Evolutionary conservation across 2,888 invertebrate species (phyloP).

Genomic region (Cancer borealis): DNA sequence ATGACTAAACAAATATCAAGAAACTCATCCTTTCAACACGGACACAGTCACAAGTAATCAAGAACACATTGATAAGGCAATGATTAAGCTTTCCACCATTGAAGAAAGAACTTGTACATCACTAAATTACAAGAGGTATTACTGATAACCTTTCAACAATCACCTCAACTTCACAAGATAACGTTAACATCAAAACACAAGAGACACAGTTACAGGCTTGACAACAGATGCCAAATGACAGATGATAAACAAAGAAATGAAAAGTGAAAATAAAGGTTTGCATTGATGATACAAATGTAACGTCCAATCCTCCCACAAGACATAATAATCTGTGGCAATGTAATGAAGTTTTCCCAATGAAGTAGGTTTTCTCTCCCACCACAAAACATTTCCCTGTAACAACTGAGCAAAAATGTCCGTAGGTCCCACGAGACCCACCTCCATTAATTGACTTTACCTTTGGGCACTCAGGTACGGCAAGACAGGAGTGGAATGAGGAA

Average conservation of each 20-base stretch:
- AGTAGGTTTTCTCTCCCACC: conserved; percentile 21
- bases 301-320: background rate
- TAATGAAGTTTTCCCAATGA: conserved; percentile 4
- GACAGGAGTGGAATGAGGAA: conserved; percentile 31
- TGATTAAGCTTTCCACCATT: background rate
- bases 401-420: background rate
- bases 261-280: background rate
- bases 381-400: background rate
- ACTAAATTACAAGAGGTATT: background rate
- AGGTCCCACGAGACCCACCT: background rate
- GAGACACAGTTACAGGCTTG: background rate
- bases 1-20: background rate
- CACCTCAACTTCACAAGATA: background rate
- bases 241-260: background rate
- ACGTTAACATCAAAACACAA: background rate
- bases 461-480: conserved; percentile 24
- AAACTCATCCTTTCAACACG: background rate
- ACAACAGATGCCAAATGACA: background rate
- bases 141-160: conserved; percentile 8
- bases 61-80: background rate
- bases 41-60: background rate
- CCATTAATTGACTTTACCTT: background rate
- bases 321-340: background rate
- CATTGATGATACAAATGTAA: background rate
- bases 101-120: background rate